Conservation (phyloP, 1,140 invertebrate genomes). For the Cydia strobilella region DNA sequence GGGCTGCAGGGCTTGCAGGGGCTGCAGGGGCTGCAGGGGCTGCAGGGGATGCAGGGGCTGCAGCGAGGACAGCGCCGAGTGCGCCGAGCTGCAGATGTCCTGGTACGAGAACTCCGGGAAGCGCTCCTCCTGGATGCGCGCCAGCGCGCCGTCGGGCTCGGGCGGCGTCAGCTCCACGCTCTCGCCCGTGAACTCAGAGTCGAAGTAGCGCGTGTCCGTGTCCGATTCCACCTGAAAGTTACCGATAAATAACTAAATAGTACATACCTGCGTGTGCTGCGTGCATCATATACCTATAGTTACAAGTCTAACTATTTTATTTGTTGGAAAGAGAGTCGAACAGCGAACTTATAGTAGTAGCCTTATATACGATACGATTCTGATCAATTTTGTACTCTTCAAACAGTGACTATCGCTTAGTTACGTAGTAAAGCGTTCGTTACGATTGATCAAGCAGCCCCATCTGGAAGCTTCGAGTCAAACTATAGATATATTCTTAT, state of each 20-base stretch:
- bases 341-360: no score
- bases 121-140: conserved; percentile 84
- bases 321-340: no score
- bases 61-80: conserved; percentile 60
- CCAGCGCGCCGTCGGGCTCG: conserved; percentile 83
- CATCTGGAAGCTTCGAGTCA: no score
- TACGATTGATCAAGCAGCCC: no score
- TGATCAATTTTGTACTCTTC: no score
- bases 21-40: conserved; percentile 62
- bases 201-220: conserved; percentile 98
- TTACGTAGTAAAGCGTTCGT: no score
- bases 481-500: no score
- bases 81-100: conserved; percentile 80
- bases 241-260: conserved; percentile 81
- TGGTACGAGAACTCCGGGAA: conserved; percentile 87
- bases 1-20: conserved; percentile 59
- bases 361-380: no score
- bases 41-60: conserved; percentile 49
- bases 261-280: no score
- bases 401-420: no score
- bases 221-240: conserved; percentile 95
- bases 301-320: no score
- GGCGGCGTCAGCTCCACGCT: conserved; percentile 97
- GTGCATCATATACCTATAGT: no score
- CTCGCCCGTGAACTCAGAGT: conserved; percentile 99